Evolutionary conservation across 1,140 invertebrate species (phyloP).

Genomic region (Eufriesea mexicana): DNA sequence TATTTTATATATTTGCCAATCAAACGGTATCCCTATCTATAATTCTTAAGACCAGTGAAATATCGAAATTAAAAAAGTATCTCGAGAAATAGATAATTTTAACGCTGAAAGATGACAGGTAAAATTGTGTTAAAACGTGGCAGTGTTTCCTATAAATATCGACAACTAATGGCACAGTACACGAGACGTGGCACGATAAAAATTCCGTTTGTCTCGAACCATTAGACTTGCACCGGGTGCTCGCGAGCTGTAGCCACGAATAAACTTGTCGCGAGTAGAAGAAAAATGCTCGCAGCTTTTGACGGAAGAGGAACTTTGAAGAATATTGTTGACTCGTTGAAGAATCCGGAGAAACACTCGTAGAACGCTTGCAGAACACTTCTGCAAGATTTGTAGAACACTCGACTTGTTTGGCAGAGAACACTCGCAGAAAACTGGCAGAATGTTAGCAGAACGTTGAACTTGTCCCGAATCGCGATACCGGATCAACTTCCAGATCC

Average conservation of each 20-base stretch:
- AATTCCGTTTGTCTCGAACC: background rate
- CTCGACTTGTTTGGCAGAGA: constrained; percentile 14
- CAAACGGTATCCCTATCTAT: no score
- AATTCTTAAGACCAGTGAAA: no score
- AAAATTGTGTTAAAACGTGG: no score
- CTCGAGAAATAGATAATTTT: no score
- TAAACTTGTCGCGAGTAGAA: background rate
- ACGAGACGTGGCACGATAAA: background rate
- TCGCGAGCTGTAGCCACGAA: background rate
- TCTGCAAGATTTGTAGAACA: constrained; percentile 5
- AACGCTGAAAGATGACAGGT: no score
- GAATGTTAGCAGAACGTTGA: background rate
- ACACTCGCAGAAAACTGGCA: background rate
- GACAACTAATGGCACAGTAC: no score
- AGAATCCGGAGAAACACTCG: constrained; percentile 4
- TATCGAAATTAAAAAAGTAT: no score
- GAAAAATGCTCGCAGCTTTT: background rate
- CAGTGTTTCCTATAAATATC: no score
- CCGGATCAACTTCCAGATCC: background rate
- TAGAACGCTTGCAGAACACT: background rate
- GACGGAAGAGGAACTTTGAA: background rate
- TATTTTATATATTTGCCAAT: no score
- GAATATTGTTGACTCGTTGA: constrained; percentile 7
- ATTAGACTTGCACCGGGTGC: no score
- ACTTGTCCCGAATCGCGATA: background rate